A percentile compares a stretch with the other conserved stretches of the same genome.
Conservation (phyloP, 1,140 invertebrate genomes). For the Drosophila nikananu region DNA sequence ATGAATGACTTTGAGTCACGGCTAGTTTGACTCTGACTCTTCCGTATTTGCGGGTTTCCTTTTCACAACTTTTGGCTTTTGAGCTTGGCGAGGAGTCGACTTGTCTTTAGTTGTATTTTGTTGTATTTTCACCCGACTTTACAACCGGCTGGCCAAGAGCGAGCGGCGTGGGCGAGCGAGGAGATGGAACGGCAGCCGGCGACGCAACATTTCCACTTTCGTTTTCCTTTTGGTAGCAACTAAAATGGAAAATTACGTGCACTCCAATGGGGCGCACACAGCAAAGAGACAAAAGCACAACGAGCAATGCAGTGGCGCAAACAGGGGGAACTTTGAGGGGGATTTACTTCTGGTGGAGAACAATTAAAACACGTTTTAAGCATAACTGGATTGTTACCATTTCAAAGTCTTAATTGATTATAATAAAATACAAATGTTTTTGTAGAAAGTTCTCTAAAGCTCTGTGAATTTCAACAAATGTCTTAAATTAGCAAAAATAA, state of each 20-base stretch:
- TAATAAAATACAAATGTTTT: too few relatives aligned
- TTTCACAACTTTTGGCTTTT: conserved; percentile 40
- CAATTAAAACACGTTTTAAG: neutral
- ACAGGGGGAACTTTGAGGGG: neutral
- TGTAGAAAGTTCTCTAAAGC: neutral
- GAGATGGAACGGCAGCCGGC: conserved; percentile 36
- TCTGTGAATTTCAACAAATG: neutral
- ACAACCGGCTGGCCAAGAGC: conserved; percentile 50
- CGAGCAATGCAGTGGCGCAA: neutral
- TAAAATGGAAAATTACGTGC: conserved; percentile 71
- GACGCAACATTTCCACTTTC: conserved; percentile 78
- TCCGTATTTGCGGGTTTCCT: conserved; percentile 32
- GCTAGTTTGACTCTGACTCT: conserved; percentile 28
- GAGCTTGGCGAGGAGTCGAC: conserved; percentile 26
- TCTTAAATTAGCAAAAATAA: neutral
- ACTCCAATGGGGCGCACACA: conserved; percentile 29
- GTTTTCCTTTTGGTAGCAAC: conserved; percentile 60
- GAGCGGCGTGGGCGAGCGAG: conserved; percentile 30
- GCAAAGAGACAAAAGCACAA: conserved; percentile 7
- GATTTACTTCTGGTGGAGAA: neutral
- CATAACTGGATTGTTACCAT: neutral
- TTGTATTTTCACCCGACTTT: conserved; percentile 3
- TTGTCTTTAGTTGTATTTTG: conserved; percentile 31
- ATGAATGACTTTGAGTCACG: conserved; percentile 38
- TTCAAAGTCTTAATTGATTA: neutral